phyloP scores from a whole-genome alignment of 2,797 vertebrate genomes.

The Rhabdomys pumilio region DNA sequence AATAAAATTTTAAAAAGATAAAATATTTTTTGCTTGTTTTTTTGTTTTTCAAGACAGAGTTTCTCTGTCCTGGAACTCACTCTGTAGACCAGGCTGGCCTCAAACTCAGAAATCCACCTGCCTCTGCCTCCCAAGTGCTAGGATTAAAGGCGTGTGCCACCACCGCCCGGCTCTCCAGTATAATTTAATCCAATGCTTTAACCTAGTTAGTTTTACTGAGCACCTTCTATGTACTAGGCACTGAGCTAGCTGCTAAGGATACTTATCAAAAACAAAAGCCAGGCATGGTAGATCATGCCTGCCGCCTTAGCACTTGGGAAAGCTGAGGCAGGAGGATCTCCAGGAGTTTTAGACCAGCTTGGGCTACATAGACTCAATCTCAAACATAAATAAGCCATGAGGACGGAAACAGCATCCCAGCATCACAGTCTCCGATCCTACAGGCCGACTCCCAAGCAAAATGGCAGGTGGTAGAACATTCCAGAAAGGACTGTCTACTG shows the following conservation, averaged over 20 bases:
- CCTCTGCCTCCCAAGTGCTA: too few species aligned
- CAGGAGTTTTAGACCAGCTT: background rate
- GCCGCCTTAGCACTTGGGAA: background rate
- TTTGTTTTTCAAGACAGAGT: too few species aligned
- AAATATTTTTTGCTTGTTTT: background rate
- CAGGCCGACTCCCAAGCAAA: background rate
- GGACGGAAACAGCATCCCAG: background rate
- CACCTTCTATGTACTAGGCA: background rate
- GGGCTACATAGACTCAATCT: background rate
- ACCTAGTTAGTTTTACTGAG: accelerated
- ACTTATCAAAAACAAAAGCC: background rate
- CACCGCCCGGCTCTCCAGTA: too few species aligned
- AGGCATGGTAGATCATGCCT: background rate
- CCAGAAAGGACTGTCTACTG: accelerated
- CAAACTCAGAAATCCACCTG: too few species aligned
- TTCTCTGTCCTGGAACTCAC: too few species aligned
- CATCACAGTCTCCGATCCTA: background rate
- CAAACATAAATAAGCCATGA: background rate
- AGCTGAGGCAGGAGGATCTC: background rate
- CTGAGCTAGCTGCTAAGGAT: too few species aligned
- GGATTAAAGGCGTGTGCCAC: too few species aligned
- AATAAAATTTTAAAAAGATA: background rate
- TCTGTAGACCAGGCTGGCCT: too few species aligned
- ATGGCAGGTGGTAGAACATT: background rate
- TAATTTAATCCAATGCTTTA: background rate